These are phyloP conservation scores for Netelia fuscicornis DNA, from an alignment of 2,888 invertebrate genomes.

Conservation along the genomic window DNA sequence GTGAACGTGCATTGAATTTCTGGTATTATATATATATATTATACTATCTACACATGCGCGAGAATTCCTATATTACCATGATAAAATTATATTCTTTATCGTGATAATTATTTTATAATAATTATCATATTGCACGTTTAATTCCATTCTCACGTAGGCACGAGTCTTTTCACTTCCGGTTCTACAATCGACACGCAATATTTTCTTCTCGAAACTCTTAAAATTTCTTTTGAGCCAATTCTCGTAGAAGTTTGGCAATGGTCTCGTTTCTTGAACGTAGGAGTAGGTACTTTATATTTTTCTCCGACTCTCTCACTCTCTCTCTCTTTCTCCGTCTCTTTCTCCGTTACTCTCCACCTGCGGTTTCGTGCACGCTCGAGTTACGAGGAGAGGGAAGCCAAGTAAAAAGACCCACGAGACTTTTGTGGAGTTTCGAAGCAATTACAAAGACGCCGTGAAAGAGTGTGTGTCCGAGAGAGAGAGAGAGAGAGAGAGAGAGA, in stretches of 20 bases:
- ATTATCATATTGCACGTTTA: not conserved
- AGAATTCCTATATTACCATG: not conserved
- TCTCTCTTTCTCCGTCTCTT: not conserved
- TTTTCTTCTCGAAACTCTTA: conserved; percentile 9
- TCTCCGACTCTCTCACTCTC: not conserved
- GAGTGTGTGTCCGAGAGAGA: not conserved
- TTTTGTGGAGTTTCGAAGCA: conserved; percentile 28
- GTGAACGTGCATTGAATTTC: conserved; percentile 41
- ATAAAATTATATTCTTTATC: not conserved
- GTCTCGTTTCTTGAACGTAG: conserved; percentile 3
- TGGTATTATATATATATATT: not conserved
- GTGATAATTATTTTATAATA: not conserved
- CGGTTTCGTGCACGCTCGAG: conserved; percentile 34
- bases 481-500: too few species aligned
- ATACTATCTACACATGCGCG: not conserved
- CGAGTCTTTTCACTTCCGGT: not conserved
- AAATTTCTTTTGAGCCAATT: conserved; percentile 3
- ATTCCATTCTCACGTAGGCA: not conserved
- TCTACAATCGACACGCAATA: not conserved
- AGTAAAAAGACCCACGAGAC: not conserved
- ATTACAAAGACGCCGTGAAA: conserved; percentile 39
- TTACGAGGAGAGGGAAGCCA: conserved; percentile 15
- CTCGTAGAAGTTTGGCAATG: conserved; percentile 32
- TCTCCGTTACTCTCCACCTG: not conserved
- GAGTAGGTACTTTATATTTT: not conserved